Evolutionary conservation across 2,113 vertebrate species (phyloP).

Genomic region (Amia ocellicauda): DNA sequence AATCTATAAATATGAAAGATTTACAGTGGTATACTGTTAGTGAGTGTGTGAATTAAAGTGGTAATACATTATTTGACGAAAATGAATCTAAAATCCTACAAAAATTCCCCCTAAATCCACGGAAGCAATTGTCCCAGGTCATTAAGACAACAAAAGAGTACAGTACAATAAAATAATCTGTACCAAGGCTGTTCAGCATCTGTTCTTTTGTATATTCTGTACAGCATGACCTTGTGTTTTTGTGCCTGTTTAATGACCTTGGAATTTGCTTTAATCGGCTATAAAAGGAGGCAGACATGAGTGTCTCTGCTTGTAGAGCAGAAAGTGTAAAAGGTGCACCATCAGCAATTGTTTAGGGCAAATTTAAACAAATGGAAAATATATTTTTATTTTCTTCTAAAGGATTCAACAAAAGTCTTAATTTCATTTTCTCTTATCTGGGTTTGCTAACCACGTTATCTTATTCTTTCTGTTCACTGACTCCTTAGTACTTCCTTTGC

Average conservation of each 20-base stretch:
- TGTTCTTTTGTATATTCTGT: constrained; percentile 44
- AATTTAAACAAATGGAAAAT: not conserved
- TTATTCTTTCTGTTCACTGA: constrained; percentile 53
- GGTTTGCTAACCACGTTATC: constrained; percentile 60
- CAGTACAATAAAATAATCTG: not conserved
- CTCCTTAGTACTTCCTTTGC: constrained; percentile 52
- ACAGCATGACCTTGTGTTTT: constrained; percentile 65
- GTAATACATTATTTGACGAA: too few species aligned
- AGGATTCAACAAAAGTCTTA: constrained; percentile 42
- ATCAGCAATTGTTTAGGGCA: constrained; percentile 32
- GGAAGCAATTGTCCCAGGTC: constrained; percentile 23
- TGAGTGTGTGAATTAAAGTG: too few species aligned
- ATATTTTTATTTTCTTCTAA: not conserved
- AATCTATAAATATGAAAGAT: too few species aligned
- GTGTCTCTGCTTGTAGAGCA: constrained; percentile 16
- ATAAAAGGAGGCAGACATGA: constrained; percentile 47
- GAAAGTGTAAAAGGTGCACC: constrained; percentile 47
- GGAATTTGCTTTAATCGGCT: constrained; percentile 62
- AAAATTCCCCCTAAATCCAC: too few species aligned
- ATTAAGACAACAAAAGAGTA: constrained; percentile 24
- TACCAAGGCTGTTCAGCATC: constrained; percentile 34
- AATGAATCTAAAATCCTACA: too few species aligned
- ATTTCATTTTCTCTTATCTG: constrained; percentile 52
- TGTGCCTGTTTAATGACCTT: constrained; percentile 68
- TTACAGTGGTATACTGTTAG: too few species aligned